These are phyloP conservation scores for Phenganax marumi DNA, from an alignment of 92 coral and sea anemone species.

Conservation along the genomic window DNA sequence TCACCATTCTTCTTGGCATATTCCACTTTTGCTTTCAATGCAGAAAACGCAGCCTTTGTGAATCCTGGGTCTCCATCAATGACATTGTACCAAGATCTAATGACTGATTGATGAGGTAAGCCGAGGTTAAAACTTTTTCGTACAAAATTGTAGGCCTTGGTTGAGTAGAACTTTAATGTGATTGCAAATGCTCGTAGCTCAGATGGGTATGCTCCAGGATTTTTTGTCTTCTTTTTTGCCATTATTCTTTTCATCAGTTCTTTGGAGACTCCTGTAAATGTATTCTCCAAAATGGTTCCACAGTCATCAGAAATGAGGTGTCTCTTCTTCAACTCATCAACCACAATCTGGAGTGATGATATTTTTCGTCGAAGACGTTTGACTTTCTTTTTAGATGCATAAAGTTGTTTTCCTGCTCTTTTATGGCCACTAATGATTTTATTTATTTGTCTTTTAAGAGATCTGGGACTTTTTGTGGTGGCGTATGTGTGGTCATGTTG, in stretches of 20 bases:
- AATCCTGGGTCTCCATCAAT: slow-evolving; percentile 35
- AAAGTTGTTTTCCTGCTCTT: neutral
- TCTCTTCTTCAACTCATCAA: neutral
- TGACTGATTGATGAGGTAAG: slow-evolving; percentile 16
- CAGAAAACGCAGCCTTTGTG: slow-evolving; percentile 24
- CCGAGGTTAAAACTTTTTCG: slow-evolving; percentile 28
- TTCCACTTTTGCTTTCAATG: slow-evolving; percentile 25
- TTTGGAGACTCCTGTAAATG: slow-evolving; percentile 27
- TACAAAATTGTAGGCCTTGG: slow-evolving; percentile 42
- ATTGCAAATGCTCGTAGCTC: slow-evolving; percentile 23
- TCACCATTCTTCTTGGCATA: slow-evolving; percentile 6
- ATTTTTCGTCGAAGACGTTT: slow-evolving; percentile 6
- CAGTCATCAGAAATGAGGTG: slow-evolving; percentile 15
- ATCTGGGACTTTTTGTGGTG: neutral
- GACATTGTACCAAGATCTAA: slow-evolving; percentile 23
- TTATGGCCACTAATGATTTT: neutral
- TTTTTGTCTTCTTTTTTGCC: slow-evolving; percentile 19
- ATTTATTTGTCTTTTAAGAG: neutral
- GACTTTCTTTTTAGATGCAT: neutral
- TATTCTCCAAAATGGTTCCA: slow-evolving; percentile 23
- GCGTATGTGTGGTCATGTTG: slow-evolving; percentile 33
- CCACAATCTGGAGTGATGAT: slow-evolving; percentile 3
- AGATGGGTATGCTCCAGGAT: slow-evolving; percentile 24
- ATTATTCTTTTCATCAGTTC: slow-evolving; percentile 29
- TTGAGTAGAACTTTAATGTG: slow-evolving; percentile 35